Evolutionary conservation across 92 coral and sea anemone genomes (phyloP), one percentile per base, ranked within the genome.

Genomic region (Porites lobata): DNA sequence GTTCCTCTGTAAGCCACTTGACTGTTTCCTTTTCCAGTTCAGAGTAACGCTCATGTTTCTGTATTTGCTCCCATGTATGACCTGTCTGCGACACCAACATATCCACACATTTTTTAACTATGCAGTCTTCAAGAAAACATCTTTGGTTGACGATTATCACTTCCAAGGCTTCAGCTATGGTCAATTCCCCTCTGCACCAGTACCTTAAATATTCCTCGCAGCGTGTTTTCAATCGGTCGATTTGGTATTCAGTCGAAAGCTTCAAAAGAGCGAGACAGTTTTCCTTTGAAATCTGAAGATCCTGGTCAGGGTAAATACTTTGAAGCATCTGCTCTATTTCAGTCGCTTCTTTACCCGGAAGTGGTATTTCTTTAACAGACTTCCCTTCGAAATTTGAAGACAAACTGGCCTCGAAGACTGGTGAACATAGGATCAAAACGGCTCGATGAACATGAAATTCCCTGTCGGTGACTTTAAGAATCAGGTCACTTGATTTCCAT

Each of bases 381-480:
- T 71, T 71, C 76, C 24, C 76, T 71, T 71, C 43, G 20, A 71
- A 71, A 71, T 71, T 71, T 54, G 76, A 71, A 4, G 53, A 10
- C 18, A 71, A 21, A 52, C 32, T 71, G 20, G 51, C 56, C 15
- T 71, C 52, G 54, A 71, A 71, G 18, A 71, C 76, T 50, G 76
- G 76, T 17, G 76, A 71, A 14, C 76, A 71, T 18, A 71, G 21
- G 51, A n/a, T 50, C 54, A 71, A 71, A 52, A 71, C 52, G 56
- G 18, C 56, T 71, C 76, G 18, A 17, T 71, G 76, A 17, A 71
- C 76, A 50, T 71, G 76, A 71, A 71, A 71, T 14, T 50, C 8
- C 22, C 56, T 71, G 24, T 21, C 76, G 26, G 32, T 20, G 3
- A 71, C 76, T 3, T 29, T 54, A 13, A 71, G 76, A 50, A 71